Conservation (phyloP, 2,797 vertebrate species). For the Hirundo rustica region DNA sequence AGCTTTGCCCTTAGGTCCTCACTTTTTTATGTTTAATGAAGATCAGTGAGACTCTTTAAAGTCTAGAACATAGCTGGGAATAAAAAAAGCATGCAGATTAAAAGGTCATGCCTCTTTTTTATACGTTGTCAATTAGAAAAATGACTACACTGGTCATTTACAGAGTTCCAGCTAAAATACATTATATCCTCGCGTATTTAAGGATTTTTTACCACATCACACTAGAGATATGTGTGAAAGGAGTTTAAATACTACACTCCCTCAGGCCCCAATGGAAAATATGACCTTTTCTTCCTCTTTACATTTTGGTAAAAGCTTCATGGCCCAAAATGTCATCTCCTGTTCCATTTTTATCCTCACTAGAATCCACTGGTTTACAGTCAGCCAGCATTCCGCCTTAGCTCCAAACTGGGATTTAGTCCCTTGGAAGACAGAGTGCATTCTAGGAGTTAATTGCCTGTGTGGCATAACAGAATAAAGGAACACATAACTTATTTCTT, state of each 20-base stretch:
- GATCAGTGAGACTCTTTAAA: background rate
- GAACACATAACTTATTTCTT: background rate
- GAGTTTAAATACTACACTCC: constrained; percentile 14
- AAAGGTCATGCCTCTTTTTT: constrained; percentile 38
- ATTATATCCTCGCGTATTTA: background rate
- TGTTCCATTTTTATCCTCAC: constrained; percentile 11
- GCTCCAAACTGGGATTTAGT: constrained; percentile 11
- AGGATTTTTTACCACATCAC: background rate
- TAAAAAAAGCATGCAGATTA: constrained; percentile 15
- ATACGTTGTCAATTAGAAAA: background rate
- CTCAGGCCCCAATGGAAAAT: constrained; percentile 8
- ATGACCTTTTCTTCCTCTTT: background rate
- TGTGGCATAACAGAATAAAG: background rate
- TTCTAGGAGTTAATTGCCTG: constrained; percentile 15
- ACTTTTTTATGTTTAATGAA: background rate
- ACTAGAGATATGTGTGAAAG: background rate
- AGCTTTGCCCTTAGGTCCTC: background rate
- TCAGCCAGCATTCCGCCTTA: background rate
- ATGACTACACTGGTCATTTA: background rate
- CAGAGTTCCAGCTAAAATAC: background rate
- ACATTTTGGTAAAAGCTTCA: background rate
- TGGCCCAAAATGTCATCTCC: background rate
- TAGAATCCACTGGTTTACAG: background rate
- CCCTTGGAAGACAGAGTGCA: constrained; percentile 21
- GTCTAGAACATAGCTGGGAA: constrained; percentile 14